phyloP scores from a whole-genome alignment of 2,113 vertebrate genomes.

The Dicentrarchus labrax region DNA sequence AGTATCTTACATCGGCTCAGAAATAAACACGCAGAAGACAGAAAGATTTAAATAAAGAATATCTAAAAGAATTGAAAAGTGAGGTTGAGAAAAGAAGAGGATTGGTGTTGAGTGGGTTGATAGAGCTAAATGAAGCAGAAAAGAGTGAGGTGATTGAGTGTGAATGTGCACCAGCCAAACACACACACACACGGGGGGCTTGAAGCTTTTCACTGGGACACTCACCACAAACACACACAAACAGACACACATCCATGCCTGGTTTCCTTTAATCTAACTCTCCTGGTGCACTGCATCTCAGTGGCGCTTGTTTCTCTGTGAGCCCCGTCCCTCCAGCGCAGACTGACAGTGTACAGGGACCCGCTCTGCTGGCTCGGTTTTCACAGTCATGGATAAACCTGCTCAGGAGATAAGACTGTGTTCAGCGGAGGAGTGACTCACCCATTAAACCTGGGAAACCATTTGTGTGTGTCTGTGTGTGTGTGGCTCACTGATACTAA shows the following conservation, averaged over 20 bases:
- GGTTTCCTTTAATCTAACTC: slow-evolving; percentile 59
- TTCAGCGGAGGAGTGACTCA: slow-evolving; percentile 81
- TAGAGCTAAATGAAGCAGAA: slow-evolving; percentile 50
- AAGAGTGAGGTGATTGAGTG: slow-evolving; percentile 34
- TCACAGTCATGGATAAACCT: slow-evolving; percentile 69
- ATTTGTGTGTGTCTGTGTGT: slow-evolving; percentile 16
- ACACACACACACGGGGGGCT: slow-evolving; percentile 7
- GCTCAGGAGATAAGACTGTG: slow-evolving; percentile 75
- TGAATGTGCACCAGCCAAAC: slow-evolving; percentile 28
- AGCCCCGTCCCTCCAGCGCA: slow-evolving; percentile 18
- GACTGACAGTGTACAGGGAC: slow-evolving; percentile 42
- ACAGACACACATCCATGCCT: slow-evolving; percentile 45
- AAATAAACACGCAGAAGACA: slow-evolving; percentile 57
- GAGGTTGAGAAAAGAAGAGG: slow-evolving; percentile 38
- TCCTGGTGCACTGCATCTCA: slow-evolving; percentile 54
- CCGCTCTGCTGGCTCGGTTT: slow-evolving; percentile 44
- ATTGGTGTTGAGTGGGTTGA: slow-evolving; percentile 41
- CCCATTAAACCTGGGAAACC: slow-evolving; percentile 69
- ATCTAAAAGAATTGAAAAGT: slow-evolving; percentile 33
- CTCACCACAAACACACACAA: slow-evolving; percentile 35
- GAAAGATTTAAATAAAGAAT: slow-evolving; percentile 39
- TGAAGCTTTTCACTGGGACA: slow-evolving; percentile 23
- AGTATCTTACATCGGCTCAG: slow-evolving; percentile 10
- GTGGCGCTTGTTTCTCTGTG: slow-evolving; percentile 31
- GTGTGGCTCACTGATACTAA: slow-evolving; percentile 62